Conservation (phyloP, 2,797 vertebrate genomes). For the Chaetodon trifasciatus region DNA sequence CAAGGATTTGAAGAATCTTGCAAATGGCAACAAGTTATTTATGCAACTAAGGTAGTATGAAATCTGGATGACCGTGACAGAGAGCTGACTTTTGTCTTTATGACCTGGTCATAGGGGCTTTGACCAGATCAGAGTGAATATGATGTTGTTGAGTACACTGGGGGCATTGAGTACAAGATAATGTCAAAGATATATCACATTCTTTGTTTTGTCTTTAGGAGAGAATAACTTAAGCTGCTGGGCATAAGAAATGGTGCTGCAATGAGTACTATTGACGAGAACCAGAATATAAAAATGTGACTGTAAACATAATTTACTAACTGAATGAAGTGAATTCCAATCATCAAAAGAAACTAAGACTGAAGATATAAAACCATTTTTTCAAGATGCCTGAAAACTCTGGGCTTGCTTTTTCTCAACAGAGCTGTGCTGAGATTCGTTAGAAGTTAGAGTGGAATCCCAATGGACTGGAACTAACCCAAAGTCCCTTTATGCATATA, state of each 20-base stretch:
- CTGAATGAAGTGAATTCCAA: not conserved
- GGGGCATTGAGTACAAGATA: not conserved
- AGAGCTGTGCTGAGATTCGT: not conserved
- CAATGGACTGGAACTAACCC: not conserved
- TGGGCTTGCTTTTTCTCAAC: not conserved
- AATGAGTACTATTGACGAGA: not conserved
- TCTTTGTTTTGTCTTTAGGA: too few relatives aligned
- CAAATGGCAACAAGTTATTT: not conserved
- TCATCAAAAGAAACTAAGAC: not conserved
- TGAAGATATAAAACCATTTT: not conserved
- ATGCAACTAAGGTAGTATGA: not conserved
- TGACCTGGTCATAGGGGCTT: not conserved
- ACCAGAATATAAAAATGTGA: not conserved
- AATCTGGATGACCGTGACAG: not conserved
- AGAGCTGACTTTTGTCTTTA: not conserved
- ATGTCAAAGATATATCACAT: not conserved
- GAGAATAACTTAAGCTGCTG: conserved; percentile 5
- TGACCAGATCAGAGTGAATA: not conserved
- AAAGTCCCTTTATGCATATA: not conserved
- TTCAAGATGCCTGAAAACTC: too few relatives aligned
- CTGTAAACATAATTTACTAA: not conserved
- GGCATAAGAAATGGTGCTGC: not conserved
- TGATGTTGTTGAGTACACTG: not conserved
- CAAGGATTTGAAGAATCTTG: too few relatives aligned
- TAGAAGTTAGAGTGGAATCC: not conserved